Evolutionary conservation across 2,797 vertebrate species (phyloP), one percentile per base, ranked within the genome.

Genomic region (Prionace glauca): DNA sequence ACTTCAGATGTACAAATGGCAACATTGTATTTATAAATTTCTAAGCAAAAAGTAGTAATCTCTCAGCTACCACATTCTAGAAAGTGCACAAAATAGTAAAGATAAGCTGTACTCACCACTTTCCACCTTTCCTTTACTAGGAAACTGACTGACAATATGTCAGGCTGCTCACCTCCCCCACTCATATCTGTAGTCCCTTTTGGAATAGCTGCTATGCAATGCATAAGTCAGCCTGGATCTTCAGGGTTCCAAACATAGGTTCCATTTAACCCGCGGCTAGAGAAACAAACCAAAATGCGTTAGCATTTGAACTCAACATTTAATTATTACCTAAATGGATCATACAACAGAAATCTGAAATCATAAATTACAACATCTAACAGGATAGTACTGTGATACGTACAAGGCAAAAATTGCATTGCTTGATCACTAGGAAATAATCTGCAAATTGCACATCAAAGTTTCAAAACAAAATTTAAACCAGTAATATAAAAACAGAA

Each of bases 41-140:
- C 99, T 97, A 41, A 81, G n/a, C 36, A 18, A 81, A 81, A 81
- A 45, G 18, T 41, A 41, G 99, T 99, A 96, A 99, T 99, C 72
- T 99, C 99, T 16, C 99, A 99, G 0, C 99, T 99, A 45, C 99
- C 99, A 81, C 99, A 99, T 97, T 99, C 99, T 97, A 99, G 99
- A 96, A 98, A 96, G 99, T 99, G 96, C 32, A 95, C 65, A 97
- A 29, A 96, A 96, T 95, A 72, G 87, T 95, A 1, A 1, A 91
- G 14, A 95, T 56, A 95, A 65, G 71, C 87, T 26, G 95, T 96
- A 98, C 99, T 98, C 96, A 99, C 99, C 98, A 99, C 99, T 98
- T 99, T 99, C 99, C 99, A 99, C 99, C 99, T 98, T 97, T 99
- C 99, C 97, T 99, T 99, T 96, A 99, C 99, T 96, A 99, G 96